Evolutionary conservation across 2,888 invertebrate genomes (phyloP).

Genomic region (Lasioglossum figueresi): DNA sequence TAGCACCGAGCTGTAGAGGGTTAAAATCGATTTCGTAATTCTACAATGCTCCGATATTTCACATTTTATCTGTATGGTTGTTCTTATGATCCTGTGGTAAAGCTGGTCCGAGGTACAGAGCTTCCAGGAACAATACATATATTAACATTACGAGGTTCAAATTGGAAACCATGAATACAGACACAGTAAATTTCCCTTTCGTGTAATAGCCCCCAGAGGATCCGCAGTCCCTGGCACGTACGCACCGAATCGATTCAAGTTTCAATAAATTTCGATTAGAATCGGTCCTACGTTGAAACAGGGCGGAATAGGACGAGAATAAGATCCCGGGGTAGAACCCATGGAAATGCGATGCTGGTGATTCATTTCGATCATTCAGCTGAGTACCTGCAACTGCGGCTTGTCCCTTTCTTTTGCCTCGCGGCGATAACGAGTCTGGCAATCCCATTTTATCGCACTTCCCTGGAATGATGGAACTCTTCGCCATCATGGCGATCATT

Average conservation of each 20-base stretch:
- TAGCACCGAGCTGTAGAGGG: not conserved
- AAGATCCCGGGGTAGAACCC: not conserved
- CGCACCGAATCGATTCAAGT: slow-evolving; percentile 56
- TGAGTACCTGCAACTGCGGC: slow-evolving; percentile 23
- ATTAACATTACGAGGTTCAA: slow-evolving; percentile 32
- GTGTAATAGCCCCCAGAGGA: slow-evolving; percentile 26
- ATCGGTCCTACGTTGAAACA: slow-evolving; percentile 22
- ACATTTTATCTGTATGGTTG: not conserved
- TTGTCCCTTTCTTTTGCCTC: slow-evolving; percentile 19
- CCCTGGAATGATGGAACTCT: slow-evolving; percentile 8
- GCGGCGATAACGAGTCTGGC: slow-evolving; percentile 69
- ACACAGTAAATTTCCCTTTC: slow-evolving; percentile 36
- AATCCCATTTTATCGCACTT: slow-evolving; percentile 64
- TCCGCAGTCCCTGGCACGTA: slow-evolving; percentile 10
- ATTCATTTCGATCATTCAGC: slow-evolving; percentile 46
- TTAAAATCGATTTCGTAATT: not conserved
- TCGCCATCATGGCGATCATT: slow-evolving; percentile 23
- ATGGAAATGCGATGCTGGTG: slow-evolving; percentile 25
- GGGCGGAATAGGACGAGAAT: slow-evolving; percentile 14
- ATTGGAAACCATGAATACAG: slow-evolving; percentile 8
- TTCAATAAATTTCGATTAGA: slow-evolving; percentile 69
- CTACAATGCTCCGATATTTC: not conserved
- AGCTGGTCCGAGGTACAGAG: not conserved
- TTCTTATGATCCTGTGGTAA: not conserved
- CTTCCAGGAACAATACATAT: slow-evolving; percentile 15